Base-by-base conservation (phyloP, 2,888 invertebrate species). In the Orthosia incerta region DNA sequence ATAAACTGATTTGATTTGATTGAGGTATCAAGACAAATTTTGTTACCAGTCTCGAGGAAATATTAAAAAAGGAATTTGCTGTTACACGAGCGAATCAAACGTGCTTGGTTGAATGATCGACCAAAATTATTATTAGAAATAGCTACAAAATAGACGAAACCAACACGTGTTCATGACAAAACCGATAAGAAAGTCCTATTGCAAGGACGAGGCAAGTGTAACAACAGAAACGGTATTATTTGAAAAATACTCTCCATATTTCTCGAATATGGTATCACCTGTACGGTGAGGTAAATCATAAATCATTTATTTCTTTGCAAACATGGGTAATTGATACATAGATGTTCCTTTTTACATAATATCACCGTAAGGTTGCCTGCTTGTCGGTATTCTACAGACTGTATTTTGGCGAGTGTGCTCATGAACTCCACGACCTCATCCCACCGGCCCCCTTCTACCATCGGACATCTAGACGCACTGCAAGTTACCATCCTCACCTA, bases 41-140 rank as follows among this genome's bases (percentile, higher is more conserved):
- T 59, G 15, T 31, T 12, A 48, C 1, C 5, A 46, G 2, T 50
- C 12, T 13, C 16, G n/a, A 51, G 63, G 46, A 11, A 60, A 45
- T 62, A 39, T 39, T 39, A 39, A 23, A 57, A 63, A 63, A 39
- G 0, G 53, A 67, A 66, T 31, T 62, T 51, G 51, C 26, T n/a
- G 7, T 55, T 60, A 39, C 66, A 69, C 69, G 71, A 73, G 60
- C 48, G 18, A 50, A 59, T 62, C 45, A 59, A 60, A 67, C 70
- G 66, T 74, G 75, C 72, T 57, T n/a, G 15, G 51, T 68, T 59
- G 64, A 74, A 64, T 39, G 39, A 75, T 71, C 68, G 16, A 51
- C 61, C 51, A 68, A 79, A 71, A 62, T 15, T 80, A 82, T 62
- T 62, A 79, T 70, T 79, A 86, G 76, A 64, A 70, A 60, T 39